Conservation (phyloP, 1,140 invertebrate species). For the Cylas formicarius region DNA sequence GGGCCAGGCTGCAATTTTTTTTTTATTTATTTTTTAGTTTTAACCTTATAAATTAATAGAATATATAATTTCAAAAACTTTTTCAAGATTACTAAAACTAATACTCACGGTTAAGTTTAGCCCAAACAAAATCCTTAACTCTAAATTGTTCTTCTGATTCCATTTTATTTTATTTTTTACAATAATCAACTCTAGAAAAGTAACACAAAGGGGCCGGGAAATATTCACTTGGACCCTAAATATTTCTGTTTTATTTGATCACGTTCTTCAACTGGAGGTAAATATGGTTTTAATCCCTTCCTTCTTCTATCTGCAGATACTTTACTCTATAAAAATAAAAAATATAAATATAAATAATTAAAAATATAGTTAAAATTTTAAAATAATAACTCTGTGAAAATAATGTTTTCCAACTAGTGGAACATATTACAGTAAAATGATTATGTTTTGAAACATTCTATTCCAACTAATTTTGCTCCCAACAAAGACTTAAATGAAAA, state of each 20-base stretch:
- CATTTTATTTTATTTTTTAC: neutral
- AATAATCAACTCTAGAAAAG: too few species aligned
- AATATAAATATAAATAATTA: neutral
- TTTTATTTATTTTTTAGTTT: neutral
- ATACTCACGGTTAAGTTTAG: constrained; percentile 16
- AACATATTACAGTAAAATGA: too few species aligned
- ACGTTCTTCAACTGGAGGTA: constrained; percentile 47
- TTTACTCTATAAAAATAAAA: constrained; percentile 15
- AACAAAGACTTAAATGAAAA: too few species aligned
- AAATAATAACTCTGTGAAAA: too few species aligned
- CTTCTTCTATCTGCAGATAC: constrained; percentile 38
- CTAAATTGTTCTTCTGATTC: constrained; percentile 7
- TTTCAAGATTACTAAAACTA: neutral
- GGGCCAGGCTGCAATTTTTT: constrained; percentile 62
- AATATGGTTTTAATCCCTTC: constrained; percentile 44
- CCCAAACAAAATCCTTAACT: constrained; percentile 23
- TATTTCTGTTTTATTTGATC: constrained; percentile 46
- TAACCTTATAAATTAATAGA: neutral
- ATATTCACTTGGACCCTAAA: constrained; percentile 23
- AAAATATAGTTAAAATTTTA: too few species aligned
- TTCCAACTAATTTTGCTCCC: too few species aligned
- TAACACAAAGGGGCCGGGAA: too few species aligned
- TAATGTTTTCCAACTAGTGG: too few species aligned
- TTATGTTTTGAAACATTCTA: too few species aligned
- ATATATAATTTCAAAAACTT: neutral